A percentile compares a stretch with the other conserved stretches of the same genome.
Conservation (phyloP, 2,797 vertebrate genomes). For the Clamator glandarius region DNA sequence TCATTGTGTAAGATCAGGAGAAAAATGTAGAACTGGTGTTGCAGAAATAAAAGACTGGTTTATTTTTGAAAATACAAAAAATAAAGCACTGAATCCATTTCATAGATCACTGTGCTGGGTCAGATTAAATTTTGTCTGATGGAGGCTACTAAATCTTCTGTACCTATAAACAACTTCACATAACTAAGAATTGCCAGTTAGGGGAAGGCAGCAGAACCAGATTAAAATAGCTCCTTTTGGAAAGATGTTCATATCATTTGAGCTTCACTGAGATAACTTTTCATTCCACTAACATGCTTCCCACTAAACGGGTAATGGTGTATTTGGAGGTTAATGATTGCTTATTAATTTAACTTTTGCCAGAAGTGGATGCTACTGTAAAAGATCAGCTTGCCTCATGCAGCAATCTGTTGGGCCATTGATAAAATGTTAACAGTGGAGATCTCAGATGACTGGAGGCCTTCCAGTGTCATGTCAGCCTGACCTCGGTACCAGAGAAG, state of each 20-base stretch:
- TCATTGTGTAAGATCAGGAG: not conserved
- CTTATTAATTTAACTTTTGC: not conserved
- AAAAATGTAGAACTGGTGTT: not conserved
- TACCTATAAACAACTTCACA: not conserved
- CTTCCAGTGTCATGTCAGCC: too few species aligned
- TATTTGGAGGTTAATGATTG: not conserved
- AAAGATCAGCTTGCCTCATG: not conserved
- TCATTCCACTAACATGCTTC: not conserved
- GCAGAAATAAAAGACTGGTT: not conserved
- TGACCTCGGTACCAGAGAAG: too few species aligned
- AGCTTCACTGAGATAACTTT: not conserved
- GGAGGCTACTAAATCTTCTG: not conserved
- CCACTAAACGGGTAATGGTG: not conserved
- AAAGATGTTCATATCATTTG: not conserved
- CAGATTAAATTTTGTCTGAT: not conserved
- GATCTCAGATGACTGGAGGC: too few species aligned
- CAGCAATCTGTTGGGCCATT: not conserved
- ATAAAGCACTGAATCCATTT: not conserved
- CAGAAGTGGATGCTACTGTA: not conserved
- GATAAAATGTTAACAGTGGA: not conserved
- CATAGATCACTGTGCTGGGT: not conserved
- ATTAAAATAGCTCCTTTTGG: not conserved
- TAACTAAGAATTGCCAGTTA: not conserved
- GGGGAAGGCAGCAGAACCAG: not conserved
- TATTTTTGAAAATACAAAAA: not conserved